Evolutionary conservation across 2,888 invertebrate genomes (phyloP).

Genomic region (Chymomyza amoena): DNA sequence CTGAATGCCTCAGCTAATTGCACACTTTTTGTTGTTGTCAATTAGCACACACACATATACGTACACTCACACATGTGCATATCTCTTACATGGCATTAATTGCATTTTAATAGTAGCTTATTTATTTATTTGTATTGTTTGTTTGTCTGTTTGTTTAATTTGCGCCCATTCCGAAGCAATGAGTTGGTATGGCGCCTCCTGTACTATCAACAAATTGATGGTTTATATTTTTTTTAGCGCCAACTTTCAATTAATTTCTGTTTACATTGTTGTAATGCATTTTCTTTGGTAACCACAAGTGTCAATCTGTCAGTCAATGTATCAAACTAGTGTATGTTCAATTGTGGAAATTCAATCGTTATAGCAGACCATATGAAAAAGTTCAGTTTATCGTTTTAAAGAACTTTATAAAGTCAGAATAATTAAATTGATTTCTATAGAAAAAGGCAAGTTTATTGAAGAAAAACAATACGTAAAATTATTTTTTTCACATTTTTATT

Average conservation of each 20-base stretch:
- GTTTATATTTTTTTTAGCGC: neutral
- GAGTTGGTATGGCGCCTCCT: neutral
- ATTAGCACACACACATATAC: slow-evolving; percentile 27
- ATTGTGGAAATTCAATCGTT: slow-evolving; percentile 24
- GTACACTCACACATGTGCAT: neutral
- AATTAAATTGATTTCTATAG: no score
- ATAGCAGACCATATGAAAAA: slow-evolving; percentile 5
- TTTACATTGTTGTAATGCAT: neutral
- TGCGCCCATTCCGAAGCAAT: neutral
- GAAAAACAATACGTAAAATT: no score
- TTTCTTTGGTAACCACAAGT: neutral
- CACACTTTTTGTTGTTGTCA: slow-evolving; percentile 32
- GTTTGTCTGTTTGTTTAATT: slow-evolving; percentile 34
- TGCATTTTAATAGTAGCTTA: slow-evolving; percentile 45
- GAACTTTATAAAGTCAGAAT: no score
- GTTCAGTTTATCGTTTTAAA: no score
- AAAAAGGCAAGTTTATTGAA: no score
- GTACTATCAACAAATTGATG: neutral
- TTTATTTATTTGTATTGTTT: slow-evolving; percentile 33
- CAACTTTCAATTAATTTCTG: slow-evolving; percentile 1
- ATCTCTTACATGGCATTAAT: slow-evolving; percentile 49
- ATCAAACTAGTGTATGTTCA: slow-evolving; percentile 21
- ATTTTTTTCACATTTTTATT: no score
- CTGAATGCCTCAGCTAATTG: slow-evolving; percentile 40
- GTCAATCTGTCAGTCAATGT: slow-evolving; percentile 5